Conservation (phyloP, 2,797 vertebrate species). For the Smutsia temminckii region DNA sequence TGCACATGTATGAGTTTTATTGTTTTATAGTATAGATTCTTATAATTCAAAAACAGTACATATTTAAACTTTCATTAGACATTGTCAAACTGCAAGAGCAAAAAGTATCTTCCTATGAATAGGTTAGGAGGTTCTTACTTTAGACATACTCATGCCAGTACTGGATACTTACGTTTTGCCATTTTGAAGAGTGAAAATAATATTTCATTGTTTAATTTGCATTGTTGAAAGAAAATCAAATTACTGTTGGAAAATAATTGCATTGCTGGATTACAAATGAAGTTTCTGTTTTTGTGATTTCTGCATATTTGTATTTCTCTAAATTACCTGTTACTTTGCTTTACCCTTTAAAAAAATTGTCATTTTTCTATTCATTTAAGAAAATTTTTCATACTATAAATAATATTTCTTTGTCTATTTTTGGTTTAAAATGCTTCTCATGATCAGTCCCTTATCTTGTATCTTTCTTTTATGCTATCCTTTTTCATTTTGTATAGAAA, state of each 20-base stretch:
- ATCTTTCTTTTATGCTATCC: background rate
- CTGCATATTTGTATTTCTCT: background rate
- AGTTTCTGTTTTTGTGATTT: background rate
- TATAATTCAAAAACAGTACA: background rate
- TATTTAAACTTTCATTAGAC: constrained; percentile 3
- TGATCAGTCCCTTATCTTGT: background rate
- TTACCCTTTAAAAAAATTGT: background rate
- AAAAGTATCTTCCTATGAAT: background rate
- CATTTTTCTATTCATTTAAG: background rate
- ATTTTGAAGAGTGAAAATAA: background rate
- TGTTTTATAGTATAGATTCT: background rate
- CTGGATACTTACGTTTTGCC: background rate
- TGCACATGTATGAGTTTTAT: background rate
- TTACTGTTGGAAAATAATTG: too few relatives aligned
- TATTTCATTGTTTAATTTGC: background rate
- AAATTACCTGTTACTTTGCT: background rate
- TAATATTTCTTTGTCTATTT: background rate
- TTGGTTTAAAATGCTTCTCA: background rate
- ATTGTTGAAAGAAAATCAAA: background rate
- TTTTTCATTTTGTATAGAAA: background rate
- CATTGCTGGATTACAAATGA: background rate
- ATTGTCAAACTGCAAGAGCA: background rate
- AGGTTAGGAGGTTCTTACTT: background rate
- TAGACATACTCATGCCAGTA: background rate
- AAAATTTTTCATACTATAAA: background rate